Evolutionary conservation across 1,140 invertebrate species (phyloP).

Genomic region (Halictus rubicundus): DNA sequence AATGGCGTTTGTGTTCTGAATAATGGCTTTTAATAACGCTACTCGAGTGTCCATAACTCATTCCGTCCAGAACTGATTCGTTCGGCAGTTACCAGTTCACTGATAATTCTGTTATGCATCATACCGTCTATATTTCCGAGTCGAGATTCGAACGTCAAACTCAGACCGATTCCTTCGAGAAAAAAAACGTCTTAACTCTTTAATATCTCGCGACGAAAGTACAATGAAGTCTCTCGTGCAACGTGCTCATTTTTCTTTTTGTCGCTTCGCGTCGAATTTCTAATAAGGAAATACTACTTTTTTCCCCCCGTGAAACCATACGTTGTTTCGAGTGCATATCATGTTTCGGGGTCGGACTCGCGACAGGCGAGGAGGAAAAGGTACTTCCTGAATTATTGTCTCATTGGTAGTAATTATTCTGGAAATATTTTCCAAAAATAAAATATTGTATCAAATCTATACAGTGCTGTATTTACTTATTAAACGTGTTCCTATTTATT

Average conservation of each 20-base stretch:
- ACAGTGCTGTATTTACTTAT: too few species aligned
- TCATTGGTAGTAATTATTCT: too few species aligned
- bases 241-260: background rate
- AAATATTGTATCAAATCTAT: too few species aligned
- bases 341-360: background rate
- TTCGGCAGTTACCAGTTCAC: slow-evolving; percentile 21
- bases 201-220: background rate
- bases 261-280: background rate
- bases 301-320: slow-evolving; percentile 5
- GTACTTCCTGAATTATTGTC: background rate
- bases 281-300: slow-evolving; percentile 10
- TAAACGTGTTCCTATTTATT: too few species aligned
- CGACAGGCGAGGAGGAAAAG: too few species aligned
- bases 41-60: slow-evolving; percentile 49
- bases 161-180: background rate
- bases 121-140: slow-evolving; percentile 15
- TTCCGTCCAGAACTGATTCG: slow-evolving; percentile 26
- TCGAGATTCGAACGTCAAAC: slow-evolving; percentile 18
- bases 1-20: slow-evolving; percentile 42
- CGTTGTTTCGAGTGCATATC: background rate
- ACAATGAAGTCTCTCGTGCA: slow-evolving; percentile 4
- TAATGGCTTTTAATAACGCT: slow-evolving; percentile 59
- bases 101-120: slow-evolving; percentile 48
- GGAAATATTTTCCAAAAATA: too few species aligned
- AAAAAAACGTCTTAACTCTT: slow-evolving; percentile 25